Evolutionary conservation across 1,140 invertebrate genomes (phyloP).

Genomic region (Aphis craccivora): DNA sequence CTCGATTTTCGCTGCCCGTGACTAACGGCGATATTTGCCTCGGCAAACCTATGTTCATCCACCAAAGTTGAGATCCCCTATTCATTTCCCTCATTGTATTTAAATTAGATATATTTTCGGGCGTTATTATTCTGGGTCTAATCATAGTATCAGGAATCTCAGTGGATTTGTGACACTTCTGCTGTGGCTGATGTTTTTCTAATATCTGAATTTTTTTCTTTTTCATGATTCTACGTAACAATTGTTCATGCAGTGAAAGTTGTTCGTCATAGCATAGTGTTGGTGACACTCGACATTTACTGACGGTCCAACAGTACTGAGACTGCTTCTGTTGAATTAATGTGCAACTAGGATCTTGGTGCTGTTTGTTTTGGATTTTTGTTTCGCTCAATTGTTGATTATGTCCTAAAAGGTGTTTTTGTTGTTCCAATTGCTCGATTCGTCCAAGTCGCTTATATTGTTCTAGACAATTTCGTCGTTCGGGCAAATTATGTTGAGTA

Average conservation of each 20-base stretch:
- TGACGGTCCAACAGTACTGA: background rate
- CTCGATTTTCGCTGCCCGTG: background rate
- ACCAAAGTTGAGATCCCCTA: background rate
- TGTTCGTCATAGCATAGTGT: background rate
- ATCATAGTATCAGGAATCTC: background rate
- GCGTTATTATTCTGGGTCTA: background rate
- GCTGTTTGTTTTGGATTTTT: background rate
- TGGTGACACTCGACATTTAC: background rate
- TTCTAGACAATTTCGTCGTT: background rate
- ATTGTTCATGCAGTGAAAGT: background rate
- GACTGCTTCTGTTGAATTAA: background rate
- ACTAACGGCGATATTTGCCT: slow-evolving; percentile 2
- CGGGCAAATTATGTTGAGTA: background rate
- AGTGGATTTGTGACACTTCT: background rate
- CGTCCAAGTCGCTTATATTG: background rate
- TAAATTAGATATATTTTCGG: background rate
- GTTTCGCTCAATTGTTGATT: background rate
- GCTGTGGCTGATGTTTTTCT: too few species aligned
- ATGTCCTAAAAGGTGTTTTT: background rate
- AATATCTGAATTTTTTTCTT: background rate
- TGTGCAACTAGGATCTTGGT: background rate
- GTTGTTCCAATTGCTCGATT: slow-evolving; percentile 5
- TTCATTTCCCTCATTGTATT: too few species aligned
- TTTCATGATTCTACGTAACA: background rate
- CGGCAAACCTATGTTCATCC: background rate